Base-by-base conservation (phyloP, 2,888 invertebrate genomes). In the Choristoneura rosaceana region DNA sequence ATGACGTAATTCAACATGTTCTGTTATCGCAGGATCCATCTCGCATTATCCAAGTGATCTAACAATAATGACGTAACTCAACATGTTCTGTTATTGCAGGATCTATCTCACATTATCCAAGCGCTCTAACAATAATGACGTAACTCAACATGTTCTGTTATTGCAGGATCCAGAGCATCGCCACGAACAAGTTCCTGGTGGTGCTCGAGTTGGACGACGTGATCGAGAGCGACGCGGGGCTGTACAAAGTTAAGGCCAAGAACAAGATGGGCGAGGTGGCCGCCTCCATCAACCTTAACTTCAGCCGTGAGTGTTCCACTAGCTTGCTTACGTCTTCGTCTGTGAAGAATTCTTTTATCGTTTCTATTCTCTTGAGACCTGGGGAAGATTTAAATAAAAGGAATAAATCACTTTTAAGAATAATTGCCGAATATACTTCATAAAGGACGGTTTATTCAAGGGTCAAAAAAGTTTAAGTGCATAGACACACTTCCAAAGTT, bases 261-360 rank as follows among this genome's bases (percentile, higher is more conserved):
- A 99, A 98, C 93, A 98, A 98, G 95, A 98, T 98, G 95, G 99
- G 99, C 89, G 99, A 99, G 96, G 98, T 99, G 90, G 97, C 98
- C 85, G 98, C 98, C 82, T 98, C 98, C 87, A 98, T 99, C 93
- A 99, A 98, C 90, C 96, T 99, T 92, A 99, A 99, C 95, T 98
- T 99, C 92, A 98, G 98, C 95, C 99, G 99, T 99, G 95, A 98
- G 98, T 98, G 88, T 81, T 47, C 45, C 14, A 58, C 25, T 25
- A 25, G 25, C 25, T 0, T 25, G 25, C 1, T 25, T 25, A 25
- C 25, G 25, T 1, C 25, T 25, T 25, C n/a, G n/a, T n/a, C n/a
- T 25, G 25, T 25, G 25, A 25, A 25, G 25, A 25, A 25, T 25
- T 25, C 25, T 1, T 25, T 25, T 25, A 25, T 25, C 25, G 25